These are phyloP conservation scores for Ochropacha duplaris DNA, from an alignment of 2,888 invertebrate genomes.

Conservation along the genomic window DNA sequence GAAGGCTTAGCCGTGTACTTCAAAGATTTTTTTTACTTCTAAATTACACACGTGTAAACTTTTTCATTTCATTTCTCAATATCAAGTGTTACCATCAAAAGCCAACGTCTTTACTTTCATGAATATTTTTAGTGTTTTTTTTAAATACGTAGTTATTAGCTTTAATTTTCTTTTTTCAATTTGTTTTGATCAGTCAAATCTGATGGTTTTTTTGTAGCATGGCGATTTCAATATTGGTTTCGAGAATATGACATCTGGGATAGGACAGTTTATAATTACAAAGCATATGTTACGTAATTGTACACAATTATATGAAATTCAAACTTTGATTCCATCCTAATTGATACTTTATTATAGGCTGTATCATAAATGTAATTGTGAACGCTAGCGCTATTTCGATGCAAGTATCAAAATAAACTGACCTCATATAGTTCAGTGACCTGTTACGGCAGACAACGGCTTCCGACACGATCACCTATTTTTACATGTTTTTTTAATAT, in stretches of 20 bases:
- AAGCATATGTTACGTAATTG: too few relatives aligned
- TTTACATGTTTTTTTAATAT: not conserved
- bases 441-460: not conserved
- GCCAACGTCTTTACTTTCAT: not conserved
- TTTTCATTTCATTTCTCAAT: not conserved
- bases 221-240: too few relatives aligned
- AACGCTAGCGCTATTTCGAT: not conserved
- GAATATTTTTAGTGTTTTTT: too few relatives aligned
- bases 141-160: too few relatives aligned
- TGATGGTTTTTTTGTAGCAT: too few relatives aligned
- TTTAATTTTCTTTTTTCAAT: too few relatives aligned
- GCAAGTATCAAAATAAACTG: not conserved
- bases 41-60: not conserved
- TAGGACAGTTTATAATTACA: too few relatives aligned
- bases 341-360: not conserved
- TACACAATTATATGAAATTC: not conserved
- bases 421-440: conserved; percentile 1
- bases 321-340: not conserved
- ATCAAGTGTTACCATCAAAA: not conserved
- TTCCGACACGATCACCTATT: not conserved
- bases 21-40: not conserved
- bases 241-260: too few relatives aligned
- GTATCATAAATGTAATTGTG: not conserved
- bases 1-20: not conserved
- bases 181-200: too few relatives aligned